These are phyloP conservation scores for Coenonympha glycerion DNA, from an alignment of 2,888 invertebrate genomes.

Conservation along the genomic window DNA sequence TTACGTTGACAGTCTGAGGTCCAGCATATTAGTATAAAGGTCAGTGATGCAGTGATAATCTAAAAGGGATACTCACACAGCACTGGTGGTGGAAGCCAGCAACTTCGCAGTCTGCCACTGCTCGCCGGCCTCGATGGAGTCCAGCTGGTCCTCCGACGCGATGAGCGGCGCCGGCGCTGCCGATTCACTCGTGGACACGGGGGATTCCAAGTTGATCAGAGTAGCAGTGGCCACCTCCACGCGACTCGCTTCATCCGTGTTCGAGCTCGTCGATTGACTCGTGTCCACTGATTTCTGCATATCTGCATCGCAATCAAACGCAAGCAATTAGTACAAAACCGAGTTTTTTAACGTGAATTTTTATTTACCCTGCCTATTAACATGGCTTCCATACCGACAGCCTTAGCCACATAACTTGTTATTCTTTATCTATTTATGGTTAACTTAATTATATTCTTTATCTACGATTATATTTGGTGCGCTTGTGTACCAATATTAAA, in stretches of 20 bases:
- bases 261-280: slow-evolving; percentile 62
- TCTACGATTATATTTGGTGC: too few relatives aligned
- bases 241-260: slow-evolving; percentile 52
- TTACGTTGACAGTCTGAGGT: too few relatives aligned
- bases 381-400: too few relatives aligned
- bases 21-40: too few relatives aligned
- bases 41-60: too few relatives aligned
- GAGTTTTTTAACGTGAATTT: too few relatives aligned
- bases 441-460: too few relatives aligned
- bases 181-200: slow-evolving; percentile 39
- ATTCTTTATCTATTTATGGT: too few relatives aligned
- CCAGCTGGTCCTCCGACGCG: slow-evolving; percentile 55
- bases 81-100: slow-evolving; percentile 56
- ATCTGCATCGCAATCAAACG: slow-evolving; percentile 14
- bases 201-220: slow-evolving; percentile 65
- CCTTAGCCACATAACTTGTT: too few relatives aligned
- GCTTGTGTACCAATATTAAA: too few relatives aligned
- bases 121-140: slow-evolving; percentile 66
- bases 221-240: slow-evolving; percentile 64
- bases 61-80: slow-evolving; percentile 61
- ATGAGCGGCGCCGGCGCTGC: slow-evolving; percentile 30
- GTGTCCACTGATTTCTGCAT: slow-evolving; percentile 57
- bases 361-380: too few relatives aligned
- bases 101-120: slow-evolving; percentile 59
- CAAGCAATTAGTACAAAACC: too few relatives aligned